Evolutionary conservation across 1,140 invertebrate species (phyloP), one percentile per base, ranked within the genome.

Genomic region (Pseudobourletiella spinata): DNA sequence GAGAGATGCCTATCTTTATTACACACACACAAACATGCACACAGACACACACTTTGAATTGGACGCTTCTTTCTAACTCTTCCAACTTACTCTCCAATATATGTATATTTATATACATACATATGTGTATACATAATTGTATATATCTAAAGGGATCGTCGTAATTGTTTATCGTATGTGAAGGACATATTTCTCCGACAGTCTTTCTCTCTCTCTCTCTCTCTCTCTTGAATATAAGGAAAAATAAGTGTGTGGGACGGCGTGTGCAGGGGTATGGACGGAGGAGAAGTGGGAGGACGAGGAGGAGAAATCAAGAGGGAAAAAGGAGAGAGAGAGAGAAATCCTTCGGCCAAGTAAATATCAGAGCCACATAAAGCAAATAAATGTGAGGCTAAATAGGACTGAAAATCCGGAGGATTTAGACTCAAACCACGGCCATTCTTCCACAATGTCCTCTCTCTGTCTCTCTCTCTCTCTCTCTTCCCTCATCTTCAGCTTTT

Each of bases 1-100:
- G 63, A 64, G 51, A 64, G 63, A 64, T 64, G 50, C 30, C 50
- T 64, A 64, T 64, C 63, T 64, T 64, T 64, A 64, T 64, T 59
- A 50, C 57, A 39, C 39, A 59, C 57, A 50, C 44, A 39, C n/a
- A n/a, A n/a, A n/a, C n/a, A n/a, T n/a, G n/a, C n/a, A n/a, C n/a
- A n/a, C n/a, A n/a, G 35, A 11, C 35, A 39, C 35, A 11, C 35
- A 39, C 35, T 46, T 30, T 29, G 43, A 62, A 56, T 57, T 42
- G 55, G 35, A 57, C 25, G 35, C 46, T 60, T 26, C 44, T 60
- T 51, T 51, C 48, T 8, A 48, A 29, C 42, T 50, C n/a, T n/a
- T n/a, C n/a, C n/a, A n/a, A n/a, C n/a, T n/a, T n/a, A n/a, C n/a
- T n/a, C n/a, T n/a, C n/a, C n/a, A n/a, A n/a, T n/a, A n/a, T n/a